phyloP scores from a whole-genome alignment of 2,888 invertebrate genomes.

The Axea sp. region DNA sequence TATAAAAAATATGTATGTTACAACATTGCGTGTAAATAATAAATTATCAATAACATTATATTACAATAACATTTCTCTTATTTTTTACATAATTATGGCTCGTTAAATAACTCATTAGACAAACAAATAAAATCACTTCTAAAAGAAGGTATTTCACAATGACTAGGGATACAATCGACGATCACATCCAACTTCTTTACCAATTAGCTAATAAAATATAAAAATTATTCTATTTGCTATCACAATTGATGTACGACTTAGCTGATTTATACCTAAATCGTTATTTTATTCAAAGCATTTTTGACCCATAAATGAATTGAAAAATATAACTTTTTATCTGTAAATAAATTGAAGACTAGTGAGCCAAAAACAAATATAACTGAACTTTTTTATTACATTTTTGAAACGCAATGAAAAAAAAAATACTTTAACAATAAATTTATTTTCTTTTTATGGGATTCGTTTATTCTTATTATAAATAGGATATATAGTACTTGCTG shows the following conservation, averaged over 20 bases:
- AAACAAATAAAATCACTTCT: conserved; percentile 18
- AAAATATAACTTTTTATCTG: conserved; percentile 3
- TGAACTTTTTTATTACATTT: background rate
- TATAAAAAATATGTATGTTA: conserved; percentile 79
- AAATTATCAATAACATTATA: conserved; percentile 70
- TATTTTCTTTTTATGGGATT: background rate
- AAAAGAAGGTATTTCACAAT: conserved; percentile 27
- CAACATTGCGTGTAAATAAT: conserved; percentile 75
- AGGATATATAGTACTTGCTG: background rate
- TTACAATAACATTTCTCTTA: conserved; percentile 42
- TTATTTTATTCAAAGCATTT: no score
- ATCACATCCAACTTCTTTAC: conserved; percentile 9
- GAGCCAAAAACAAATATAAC: conserved; percentile 5
- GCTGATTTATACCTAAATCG: conserved; percentile 30
- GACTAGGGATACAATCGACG: conserved; percentile 45
- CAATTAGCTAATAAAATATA: conserved; percentile 35
- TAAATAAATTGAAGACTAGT: conserved; percentile 16
- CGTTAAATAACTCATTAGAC: conserved; percentile 12
- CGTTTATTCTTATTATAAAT: background rate
- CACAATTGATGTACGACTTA: conserved; percentile 36
- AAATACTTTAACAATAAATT: background rate
- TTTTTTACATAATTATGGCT: conserved; percentile 21
- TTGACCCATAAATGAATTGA: no score
- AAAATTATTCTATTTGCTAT: conserved; percentile 37
- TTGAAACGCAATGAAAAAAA: conserved; percentile 2